Conservation (phyloP, 2,797 vertebrate species). For the Centroberyx gerrardi region DNA sequence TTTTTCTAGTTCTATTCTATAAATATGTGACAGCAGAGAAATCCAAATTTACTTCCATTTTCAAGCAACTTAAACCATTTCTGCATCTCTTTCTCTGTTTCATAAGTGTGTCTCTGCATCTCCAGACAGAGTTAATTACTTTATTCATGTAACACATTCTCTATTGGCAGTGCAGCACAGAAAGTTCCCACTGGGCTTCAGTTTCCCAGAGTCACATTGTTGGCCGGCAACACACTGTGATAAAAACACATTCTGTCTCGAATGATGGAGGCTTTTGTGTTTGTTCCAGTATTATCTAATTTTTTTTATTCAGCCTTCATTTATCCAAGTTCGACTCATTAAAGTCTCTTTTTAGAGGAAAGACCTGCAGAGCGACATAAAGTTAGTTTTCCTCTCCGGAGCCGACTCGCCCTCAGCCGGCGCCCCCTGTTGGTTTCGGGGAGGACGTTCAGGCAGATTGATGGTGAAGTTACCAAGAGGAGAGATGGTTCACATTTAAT, state of each 20-base stretch:
- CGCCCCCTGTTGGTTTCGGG: neutral
- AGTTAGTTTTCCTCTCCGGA: too few species aligned
- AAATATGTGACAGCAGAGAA: too few species aligned
- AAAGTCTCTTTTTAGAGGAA: neutral
- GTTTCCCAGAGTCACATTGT: conserved; percentile 19
- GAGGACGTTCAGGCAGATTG: neutral
- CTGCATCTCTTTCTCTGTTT: neutral
- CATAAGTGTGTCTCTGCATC: conserved; percentile 3
- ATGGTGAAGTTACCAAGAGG: too few species aligned
- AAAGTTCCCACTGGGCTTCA: conserved; percentile 18
- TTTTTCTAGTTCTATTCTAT: too few species aligned
- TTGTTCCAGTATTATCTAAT: neutral
- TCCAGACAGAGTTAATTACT: conserved; percentile 13
- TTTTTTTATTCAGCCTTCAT: neutral
- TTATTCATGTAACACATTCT: conserved; percentile 32
- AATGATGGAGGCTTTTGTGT: conserved; percentile 5
- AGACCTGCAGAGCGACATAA: neutral
- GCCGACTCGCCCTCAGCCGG: neutral
- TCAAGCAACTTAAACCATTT: neutral
- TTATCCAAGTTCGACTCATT: neutral
- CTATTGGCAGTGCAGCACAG: conserved; percentile 24
- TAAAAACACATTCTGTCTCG: conserved; percentile 16
- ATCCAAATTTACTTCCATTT: neutral
- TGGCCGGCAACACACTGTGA: conserved; percentile 25
- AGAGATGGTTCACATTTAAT: too few species aligned